Evolutionary conservation across 2,888 invertebrate species (phyloP).

Genomic region (Melieria crassipennis): DNA sequence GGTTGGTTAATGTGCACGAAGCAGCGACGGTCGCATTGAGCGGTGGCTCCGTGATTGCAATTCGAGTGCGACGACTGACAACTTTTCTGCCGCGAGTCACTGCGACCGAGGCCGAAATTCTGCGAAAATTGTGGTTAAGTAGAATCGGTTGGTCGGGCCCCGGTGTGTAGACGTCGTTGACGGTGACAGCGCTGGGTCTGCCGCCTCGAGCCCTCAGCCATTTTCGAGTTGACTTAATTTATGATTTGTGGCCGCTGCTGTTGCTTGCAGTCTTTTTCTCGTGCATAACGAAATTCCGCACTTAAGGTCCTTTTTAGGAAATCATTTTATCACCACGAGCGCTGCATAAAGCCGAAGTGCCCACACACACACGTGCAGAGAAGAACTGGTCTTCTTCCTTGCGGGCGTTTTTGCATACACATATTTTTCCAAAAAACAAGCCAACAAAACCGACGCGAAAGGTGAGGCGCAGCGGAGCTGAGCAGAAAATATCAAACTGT

Average conservation of each 20-base stretch:
- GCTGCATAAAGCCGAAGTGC: background rate
- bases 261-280: conserved; percentile 33
- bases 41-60: too few relatives aligned
- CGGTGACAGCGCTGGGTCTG: too few relatives aligned
- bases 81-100: too few relatives aligned
- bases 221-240: conserved; percentile 42
- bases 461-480: background rate
- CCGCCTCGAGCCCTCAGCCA: conserved; percentile 18
- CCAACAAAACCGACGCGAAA: background rate
- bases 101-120: too few relatives aligned
- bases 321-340: conserved; percentile 2
- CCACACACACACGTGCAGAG: background rate
- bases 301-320: conserved; percentile 23
- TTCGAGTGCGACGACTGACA: too few relatives aligned
- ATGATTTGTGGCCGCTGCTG: conserved; percentile 43
- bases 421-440: background rate
- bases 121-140: too few relatives aligned
- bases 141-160: too few relatives aligned
- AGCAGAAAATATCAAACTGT: conserved; percentile 27
- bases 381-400: conserved; percentile 20
- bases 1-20: too few relatives aligned
- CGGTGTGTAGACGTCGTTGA: too few relatives aligned
- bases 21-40: too few relatives aligned
- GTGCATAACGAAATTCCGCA: conserved; percentile 7
- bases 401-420: background rate